These are phyloP conservation scores for Campylorhamphus procurvoides DNA, from an alignment of 2,113 vertebrate species.

Conservation along the genomic window DNA sequence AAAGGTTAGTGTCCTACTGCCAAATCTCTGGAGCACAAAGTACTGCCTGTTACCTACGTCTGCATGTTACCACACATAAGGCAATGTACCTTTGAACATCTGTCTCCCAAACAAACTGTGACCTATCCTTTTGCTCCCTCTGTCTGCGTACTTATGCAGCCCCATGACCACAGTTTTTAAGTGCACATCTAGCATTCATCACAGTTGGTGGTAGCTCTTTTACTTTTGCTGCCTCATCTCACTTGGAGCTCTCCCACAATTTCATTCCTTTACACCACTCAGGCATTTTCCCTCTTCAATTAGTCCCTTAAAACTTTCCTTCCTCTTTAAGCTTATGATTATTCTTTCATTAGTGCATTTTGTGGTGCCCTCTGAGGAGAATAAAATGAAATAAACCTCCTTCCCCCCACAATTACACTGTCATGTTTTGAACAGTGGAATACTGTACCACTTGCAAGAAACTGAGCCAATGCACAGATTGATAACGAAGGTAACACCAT, in stretches of 20 bases:
- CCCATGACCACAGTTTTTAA: background rate
- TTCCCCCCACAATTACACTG: background rate
- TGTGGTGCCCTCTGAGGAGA: conserved; percentile 9
- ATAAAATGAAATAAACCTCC: background rate
- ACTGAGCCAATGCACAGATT: background rate
- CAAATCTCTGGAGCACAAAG: background rate
- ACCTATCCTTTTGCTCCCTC: background rate
- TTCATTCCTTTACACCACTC: conserved; percentile 45
- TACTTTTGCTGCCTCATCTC: conserved; percentile 35
- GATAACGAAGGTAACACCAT: background rate
- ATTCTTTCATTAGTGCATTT: conserved; percentile 26
- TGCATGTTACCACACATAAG: background rate
- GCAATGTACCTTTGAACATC: background rate
- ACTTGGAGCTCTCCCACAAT: conserved; percentile 25
- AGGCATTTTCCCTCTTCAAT: conserved; percentile 22
- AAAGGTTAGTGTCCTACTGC: background rate
- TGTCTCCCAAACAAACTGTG: background rate
- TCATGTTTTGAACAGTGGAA: background rate
- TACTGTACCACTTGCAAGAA: background rate
- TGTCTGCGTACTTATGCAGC: background rate
- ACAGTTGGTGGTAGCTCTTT: background rate
- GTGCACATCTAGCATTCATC: background rate
- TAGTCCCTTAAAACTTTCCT: conserved; percentile 36
- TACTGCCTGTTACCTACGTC: background rate
- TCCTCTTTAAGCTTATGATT: background rate